Evolutionary conservation across 2,888 invertebrate genomes (phyloP).

Genomic region (Oxyteleia sp.): DNA sequence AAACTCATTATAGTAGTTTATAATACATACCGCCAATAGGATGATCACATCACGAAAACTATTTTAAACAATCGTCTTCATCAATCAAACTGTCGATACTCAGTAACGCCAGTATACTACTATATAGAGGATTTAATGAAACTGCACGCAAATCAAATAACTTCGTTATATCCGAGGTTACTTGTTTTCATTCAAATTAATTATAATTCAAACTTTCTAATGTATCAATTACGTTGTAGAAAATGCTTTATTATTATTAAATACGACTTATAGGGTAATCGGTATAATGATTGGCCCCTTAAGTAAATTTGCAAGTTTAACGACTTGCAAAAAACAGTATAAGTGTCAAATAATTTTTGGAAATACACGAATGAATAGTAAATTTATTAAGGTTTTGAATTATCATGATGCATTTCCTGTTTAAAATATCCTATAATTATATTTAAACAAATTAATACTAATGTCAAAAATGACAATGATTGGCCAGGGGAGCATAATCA

Average conservation of each 20-base stretch:
- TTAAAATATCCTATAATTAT: too few relatives aligned
- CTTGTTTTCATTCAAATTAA: conserved; percentile 21
- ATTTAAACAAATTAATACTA: too few relatives aligned
- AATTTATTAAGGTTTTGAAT: too few relatives aligned
- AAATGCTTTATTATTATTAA: conserved; percentile 14
- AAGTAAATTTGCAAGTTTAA: too few relatives aligned
- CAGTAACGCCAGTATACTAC: background rate
- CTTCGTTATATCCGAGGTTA: background rate
- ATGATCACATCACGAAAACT: conserved; percentile 12
- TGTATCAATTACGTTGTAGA: conserved; percentile 6
- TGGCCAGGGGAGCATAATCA: too few relatives aligned
- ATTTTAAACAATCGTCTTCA: conserved; percentile 24
- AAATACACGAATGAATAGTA: too few relatives aligned
- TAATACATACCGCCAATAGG: conserved; percentile 16
- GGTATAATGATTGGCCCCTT: too few relatives aligned
- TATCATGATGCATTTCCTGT: too few relatives aligned
- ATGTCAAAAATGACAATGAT: too few relatives aligned
- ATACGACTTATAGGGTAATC: conserved; percentile 20
- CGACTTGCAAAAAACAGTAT: too few relatives aligned
- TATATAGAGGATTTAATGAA: conserved; percentile 16
- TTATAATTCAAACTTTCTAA: conserved; percentile 13
- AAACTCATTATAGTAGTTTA: conserved; percentile 44
- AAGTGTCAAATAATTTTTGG: too few relatives aligned
- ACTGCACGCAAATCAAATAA: conserved; percentile 16
- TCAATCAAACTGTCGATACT: conserved; percentile 35